Percentiles rank a stretch among this genome's conserved stretches.
Evolutionary conservation across 1,140 invertebrate genomes (phyloP).

Genomic region (Pseudomyrmex flavicornis): DNA sequence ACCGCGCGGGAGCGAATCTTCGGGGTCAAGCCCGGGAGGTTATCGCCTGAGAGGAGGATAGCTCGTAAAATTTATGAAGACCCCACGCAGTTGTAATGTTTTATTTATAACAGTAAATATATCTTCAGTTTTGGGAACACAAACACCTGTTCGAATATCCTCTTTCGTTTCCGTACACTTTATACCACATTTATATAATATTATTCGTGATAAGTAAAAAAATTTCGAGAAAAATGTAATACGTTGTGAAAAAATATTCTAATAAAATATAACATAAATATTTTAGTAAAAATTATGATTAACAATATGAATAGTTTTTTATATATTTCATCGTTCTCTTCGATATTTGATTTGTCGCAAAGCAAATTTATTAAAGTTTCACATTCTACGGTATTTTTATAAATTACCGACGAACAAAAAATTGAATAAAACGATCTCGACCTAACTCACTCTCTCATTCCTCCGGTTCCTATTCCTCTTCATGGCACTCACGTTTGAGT

Average conservation of each 20-base stretch:
- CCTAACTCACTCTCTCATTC: not conserved
- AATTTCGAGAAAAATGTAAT: not conserved
- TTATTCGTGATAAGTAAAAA: not conserved
- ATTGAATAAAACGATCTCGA: slow-evolving; percentile 1
- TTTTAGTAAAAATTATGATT: no score
- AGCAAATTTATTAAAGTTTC: no score
- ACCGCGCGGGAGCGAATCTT: slow-evolving; percentile 20
- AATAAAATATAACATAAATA: no score
- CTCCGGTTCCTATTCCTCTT: not conserved
- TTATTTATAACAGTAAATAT: slow-evolving; percentile 27
- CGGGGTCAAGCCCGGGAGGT: slow-evolving; percentile 1
- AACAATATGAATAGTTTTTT: no score
- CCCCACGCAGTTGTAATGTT: not conserved
- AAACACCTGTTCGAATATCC: not conserved
- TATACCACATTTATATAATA: not conserved
- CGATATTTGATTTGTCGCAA: no score
- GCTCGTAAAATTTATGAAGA: slow-evolving; percentile 32
- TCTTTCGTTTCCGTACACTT: not conserved
- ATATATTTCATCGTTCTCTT: no score
- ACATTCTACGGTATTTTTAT: no score
- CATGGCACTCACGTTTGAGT: not conserved
- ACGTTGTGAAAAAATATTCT: no score
- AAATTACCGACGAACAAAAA: not conserved
- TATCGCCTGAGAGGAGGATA: slow-evolving; percentile 24
- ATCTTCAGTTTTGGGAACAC: not conserved